Conservation (phyloP, 2,888 invertebrate genomes). For the Panopea generosa region DNA sequence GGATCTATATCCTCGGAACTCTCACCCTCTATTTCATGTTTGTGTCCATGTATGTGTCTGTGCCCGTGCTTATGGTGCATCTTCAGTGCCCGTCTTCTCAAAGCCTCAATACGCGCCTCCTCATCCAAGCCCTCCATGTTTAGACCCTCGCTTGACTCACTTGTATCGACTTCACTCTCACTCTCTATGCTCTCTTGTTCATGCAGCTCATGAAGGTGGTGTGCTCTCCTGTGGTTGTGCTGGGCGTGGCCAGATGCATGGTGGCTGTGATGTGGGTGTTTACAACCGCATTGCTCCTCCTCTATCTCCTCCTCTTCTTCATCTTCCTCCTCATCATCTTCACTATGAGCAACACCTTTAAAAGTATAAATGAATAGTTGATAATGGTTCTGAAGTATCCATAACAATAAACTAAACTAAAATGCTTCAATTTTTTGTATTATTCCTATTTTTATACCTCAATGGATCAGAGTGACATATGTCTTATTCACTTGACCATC, state of each 20-base stretch:
- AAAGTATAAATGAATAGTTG: no score
- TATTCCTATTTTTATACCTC: no score
- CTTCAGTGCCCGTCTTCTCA: constrained; percentile 33
- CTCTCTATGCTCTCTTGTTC: constrained; percentile 68
- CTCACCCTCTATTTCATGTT: constrained; percentile 56
- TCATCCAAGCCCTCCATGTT: constrained; percentile 74
- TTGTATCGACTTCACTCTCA: constrained; percentile 77
- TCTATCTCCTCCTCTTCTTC: constrained; percentile 49
- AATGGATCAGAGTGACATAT: no score
- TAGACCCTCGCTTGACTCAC: constrained; percentile 81
- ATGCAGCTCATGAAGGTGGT: constrained; percentile 54
- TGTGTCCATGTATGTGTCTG: constrained; percentile 39
- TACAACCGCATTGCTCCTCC: constrained; percentile 59
- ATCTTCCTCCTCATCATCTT: constrained; percentile 33
- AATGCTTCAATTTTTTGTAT: no score
- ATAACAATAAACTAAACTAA: no score
- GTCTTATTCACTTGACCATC: no score
- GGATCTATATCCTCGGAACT: constrained; percentile 67
- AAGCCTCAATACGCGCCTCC: constrained; percentile 39
- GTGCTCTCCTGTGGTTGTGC: constrained; percentile 59
- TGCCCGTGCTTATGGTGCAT: constrained; percentile 44
- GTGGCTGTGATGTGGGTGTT: constrained; percentile 50
- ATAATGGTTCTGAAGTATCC: no score
- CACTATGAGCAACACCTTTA: constrained; percentile 21
- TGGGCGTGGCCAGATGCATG: constrained; percentile 55